phyloP scores from a whole-genome alignment of 2,113 vertebrate species.

The Quiscalus mexicanus region DNA sequence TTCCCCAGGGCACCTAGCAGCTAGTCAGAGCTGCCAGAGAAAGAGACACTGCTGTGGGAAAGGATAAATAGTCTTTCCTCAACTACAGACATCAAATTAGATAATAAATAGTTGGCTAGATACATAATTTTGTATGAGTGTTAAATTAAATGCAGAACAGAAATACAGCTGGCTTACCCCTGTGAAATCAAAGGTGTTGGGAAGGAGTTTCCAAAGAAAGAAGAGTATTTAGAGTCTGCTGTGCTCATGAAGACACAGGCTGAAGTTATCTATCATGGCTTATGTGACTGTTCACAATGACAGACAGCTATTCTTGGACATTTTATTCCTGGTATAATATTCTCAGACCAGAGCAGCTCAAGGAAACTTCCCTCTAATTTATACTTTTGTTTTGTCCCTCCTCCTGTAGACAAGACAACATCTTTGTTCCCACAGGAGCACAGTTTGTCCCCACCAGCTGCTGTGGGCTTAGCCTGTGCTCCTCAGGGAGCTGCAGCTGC shows the following conservation, averaged over 20 bases:
- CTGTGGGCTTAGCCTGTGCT: neutral
- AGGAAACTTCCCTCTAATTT: neutral
- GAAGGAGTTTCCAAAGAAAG: neutral
- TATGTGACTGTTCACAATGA: neutral
- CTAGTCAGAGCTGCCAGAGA: slow-evolving; percentile 9
- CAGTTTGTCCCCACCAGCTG: neutral
- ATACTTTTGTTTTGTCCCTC: neutral
- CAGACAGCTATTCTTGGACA: neutral
- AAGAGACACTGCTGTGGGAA: slow-evolving; percentile 25
- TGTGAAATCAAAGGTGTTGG: slow-evolving; percentile 36
- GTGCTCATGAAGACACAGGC: neutral
- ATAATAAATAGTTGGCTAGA: slow-evolving; percentile 26
- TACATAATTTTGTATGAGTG: slow-evolving; percentile 14
- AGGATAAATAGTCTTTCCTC: slow-evolving; percentile 29
- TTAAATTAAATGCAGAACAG: slow-evolving; percentile 29
- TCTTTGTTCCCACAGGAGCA: neutral
- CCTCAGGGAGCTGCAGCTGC: neutral
- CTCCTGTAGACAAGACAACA: neutral
- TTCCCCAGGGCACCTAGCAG: slow-evolving; percentile 46
- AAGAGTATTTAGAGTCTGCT: neutral
- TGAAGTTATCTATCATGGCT: slow-evolving; percentile 21
- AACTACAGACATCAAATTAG: neutral
- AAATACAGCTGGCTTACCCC: neutral
- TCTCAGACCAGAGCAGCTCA: slow-evolving; percentile 15
- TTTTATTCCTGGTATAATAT: neutral